Percentiles rank a stretch among this genome's conserved stretches.
These are phyloP conservation scores for Etia nguti DNA, from an alignment of 2,113 vertebrate species.

Conservation along the genomic window DNA sequence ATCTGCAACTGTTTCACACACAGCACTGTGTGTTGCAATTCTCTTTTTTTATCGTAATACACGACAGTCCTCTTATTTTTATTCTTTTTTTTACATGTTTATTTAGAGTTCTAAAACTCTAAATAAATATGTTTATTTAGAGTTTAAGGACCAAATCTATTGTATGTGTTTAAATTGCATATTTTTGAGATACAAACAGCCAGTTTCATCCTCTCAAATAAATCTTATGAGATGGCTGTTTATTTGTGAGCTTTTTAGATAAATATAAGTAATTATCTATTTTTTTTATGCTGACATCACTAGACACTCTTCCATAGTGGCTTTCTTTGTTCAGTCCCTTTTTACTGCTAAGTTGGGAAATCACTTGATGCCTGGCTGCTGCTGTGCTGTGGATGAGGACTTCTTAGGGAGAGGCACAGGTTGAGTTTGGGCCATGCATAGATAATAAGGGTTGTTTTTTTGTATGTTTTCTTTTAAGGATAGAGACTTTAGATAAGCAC, in stretches of 20 bases:
- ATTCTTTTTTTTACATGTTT: not conserved
- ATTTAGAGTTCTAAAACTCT: not conserved
- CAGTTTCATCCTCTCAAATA: not conserved
- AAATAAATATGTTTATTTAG: not conserved
- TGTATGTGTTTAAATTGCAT: not conserved
- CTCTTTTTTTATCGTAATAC: not conserved
- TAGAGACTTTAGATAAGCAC: not conserved
- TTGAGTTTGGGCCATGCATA: not conserved
- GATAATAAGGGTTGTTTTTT: not conserved
- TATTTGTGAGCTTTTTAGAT: not conserved
- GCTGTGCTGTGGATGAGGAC: not conserved
- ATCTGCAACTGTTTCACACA: not conserved
- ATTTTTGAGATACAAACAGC: not conserved
- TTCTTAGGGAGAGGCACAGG: not conserved
- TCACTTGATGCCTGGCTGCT: not conserved
- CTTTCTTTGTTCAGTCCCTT: not conserved
- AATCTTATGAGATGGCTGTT: not conserved
- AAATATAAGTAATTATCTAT: not conserved
- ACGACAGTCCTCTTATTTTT: not conserved
- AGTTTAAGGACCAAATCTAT: not conserved
- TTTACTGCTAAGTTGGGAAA: conserved; percentile 15
- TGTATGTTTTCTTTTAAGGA: not conserved
- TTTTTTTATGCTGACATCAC: not conserved
- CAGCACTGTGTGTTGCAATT: not conserved
- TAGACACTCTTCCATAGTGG: not conserved